phyloP scores from a whole-genome alignment of 2,797 vertebrate genomes.

The Ceyx erithaca region DNA sequence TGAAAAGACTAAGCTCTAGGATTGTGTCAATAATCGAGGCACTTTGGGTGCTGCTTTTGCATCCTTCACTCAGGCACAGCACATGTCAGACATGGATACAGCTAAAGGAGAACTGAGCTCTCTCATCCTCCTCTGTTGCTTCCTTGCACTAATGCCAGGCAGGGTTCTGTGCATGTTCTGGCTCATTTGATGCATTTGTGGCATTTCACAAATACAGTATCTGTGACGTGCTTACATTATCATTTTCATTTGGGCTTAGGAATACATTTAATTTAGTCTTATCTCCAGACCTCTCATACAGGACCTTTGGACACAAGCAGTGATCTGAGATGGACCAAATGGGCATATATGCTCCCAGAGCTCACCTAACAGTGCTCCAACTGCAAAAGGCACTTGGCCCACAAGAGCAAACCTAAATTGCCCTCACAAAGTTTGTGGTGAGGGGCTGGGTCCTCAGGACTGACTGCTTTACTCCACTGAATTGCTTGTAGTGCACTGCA shows the following conservation, averaged over 20 bases:
- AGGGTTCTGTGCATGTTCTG: not conserved
- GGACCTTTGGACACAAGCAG: not conserved
- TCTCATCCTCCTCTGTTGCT: not conserved
- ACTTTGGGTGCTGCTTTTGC: not conserved
- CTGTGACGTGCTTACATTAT: not conserved
- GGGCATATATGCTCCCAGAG: not conserved
- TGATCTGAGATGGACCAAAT: fast-evolving
- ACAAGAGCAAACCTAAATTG: not conserved
- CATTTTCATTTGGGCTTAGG: not conserved
- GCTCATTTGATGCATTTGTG: not conserved
- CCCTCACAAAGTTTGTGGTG: not conserved
- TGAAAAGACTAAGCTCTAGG: not conserved
- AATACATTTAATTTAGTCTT: not conserved
- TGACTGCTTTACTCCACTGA: not conserved
- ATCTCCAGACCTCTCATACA: not conserved
- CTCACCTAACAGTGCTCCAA: not conserved
- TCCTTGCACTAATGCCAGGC: not conserved
- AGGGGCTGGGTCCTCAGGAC: not conserved
- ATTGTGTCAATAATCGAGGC: not conserved
- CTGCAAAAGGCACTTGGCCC: not conserved
- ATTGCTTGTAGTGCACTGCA: not conserved
- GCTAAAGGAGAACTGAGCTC: not conserved
- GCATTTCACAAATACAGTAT: not conserved
- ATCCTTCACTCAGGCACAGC: not conserved
- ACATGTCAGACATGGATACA: not conserved